Base-by-base conservation (phyloP, 1,140 invertebrate species). In the Zaprionus gabonicus region DNA sequence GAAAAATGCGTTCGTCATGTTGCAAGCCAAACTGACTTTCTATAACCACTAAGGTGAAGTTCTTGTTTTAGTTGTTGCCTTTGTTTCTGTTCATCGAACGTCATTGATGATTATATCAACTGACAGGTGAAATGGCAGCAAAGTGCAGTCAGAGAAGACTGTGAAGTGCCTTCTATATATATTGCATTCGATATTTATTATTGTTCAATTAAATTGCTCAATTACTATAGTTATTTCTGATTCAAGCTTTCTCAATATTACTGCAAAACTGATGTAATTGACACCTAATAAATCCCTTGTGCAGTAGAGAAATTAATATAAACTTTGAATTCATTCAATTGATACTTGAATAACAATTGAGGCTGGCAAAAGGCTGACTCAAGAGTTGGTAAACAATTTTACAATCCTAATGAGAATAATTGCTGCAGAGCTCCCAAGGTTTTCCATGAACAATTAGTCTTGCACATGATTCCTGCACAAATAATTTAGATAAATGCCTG, bases 81-180 rank as follows among this genome's bases (percentile, higher is more conserved):
- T 46, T 46, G 7, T 2, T 46, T 17, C 41, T 59, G 57, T 49
- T 78, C 49, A 68, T 58, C 12, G 20, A 34, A 56, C 25, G 51
- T 64, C 74, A 78, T 80, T 78, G 78, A 82, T 82, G 80, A 78
- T 78, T 78, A 78, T 78, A 49, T 38, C 71, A 71, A 73, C 55
- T 75, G 80, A 68, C 59, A 81, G 79, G 51, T 81, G 63, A 60
- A 63, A 34, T 49, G 68, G 25, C 53, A 57, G 41, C 41, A 6
- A 44, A 44, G 41, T 44, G 41, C 41, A 44, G 6, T 17, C 7
- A 49, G 60, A 73, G 55, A 23, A 20, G n/a, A 23, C 44, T 15
- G 6, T 49, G 20, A 20, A 49, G 4, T 20, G 6, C 13, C 13
- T 15, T 12, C 13, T 38, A 15, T 15, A 15, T 15, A 38, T 38